Conservation (phyloP, 2,113 vertebrate species). For the Tragelaphus buxtoni region DNA sequence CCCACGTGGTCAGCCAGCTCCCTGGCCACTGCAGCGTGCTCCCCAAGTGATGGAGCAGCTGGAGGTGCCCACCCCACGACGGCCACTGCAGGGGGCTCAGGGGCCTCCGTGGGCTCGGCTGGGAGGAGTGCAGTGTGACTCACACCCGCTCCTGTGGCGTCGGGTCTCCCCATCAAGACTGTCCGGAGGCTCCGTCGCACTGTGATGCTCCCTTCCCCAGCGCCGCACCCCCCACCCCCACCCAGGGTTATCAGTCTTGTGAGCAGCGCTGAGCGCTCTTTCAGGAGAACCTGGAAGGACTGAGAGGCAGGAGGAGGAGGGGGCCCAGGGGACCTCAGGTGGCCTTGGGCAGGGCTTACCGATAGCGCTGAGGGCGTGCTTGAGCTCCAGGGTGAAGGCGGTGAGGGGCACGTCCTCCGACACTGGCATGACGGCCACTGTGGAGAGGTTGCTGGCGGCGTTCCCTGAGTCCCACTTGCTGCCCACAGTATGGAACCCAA, state of each 20-base stretch:
- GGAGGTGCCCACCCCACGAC: fast-evolving
- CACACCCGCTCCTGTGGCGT: fast-evolving
- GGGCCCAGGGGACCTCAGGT: background rate
- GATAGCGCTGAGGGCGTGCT: slow-evolving; percentile 89
- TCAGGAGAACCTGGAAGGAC: background rate
- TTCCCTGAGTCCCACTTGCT: slow-evolving; percentile 93
- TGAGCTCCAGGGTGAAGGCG: slow-evolving; percentile 92
- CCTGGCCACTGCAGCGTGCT: no score
- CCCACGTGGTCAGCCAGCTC: fast-evolving
- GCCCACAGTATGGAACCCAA: slow-evolving; percentile 81
- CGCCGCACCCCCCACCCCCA: background rate
- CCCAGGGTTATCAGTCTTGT: no score
- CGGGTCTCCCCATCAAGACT: fast-evolving
- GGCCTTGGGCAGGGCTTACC: slow-evolving; percentile 76
- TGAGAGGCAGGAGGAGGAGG: no score
- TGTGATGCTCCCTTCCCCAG: background rate
- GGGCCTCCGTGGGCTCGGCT: background rate
- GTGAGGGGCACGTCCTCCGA: slow-evolving; percentile 94
- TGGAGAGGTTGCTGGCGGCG: slow-evolving; percentile 91
- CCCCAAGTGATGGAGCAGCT: fast-evolving
- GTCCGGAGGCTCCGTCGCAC: background rate
- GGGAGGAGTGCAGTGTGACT: background rate
- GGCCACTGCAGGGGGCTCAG: background rate
- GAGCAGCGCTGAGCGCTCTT: fast-evolving
- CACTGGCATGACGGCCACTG: slow-evolving; percentile 90